Base-by-base conservation (phyloP, 1,140 invertebrate genomes). In the Drosophila persimilis region DNA sequence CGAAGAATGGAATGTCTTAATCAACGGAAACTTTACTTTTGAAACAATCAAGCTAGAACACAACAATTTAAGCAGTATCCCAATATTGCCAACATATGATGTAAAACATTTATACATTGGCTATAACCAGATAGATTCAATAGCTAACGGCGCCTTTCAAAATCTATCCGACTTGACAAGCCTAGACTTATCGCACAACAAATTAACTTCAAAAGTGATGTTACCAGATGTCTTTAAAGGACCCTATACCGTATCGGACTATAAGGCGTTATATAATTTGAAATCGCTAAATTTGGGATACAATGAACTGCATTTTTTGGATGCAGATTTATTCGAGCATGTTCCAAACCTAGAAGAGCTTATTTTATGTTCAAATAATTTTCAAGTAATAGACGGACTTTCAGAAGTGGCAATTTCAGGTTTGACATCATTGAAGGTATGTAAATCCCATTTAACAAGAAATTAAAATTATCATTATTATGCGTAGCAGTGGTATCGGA, bases 301-400 rank as follows among this genome's bases (percentile, higher is more conserved):
- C 65, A 96, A 97, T 81, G 84, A 93, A 13, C 74, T 97, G 3
- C 94, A 95, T 67, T 94, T 92, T 1, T 83, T 97, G 1, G 79
- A 96, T 80, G 92, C 92, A 46, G 94, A 96, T 77, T 31, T 95
- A 6, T 97, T 97, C 83, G 94, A 95, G 63, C 96, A 97, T 76
- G 80, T 95, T 8, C 91, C 93, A 2, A 89, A 93, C 24, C 74
- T 97, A 3, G 94, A 94, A 61, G 92, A 93, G 35, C 90, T 97
- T 17, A 93, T 94, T 67, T 85, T 97, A 0, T 94, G 93, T 43
- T 92, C 93, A 6, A 97, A 97, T 90, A 94, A 94, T 0, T 91
- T 97, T 2, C 91, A 85, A 29, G 91, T 93, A 0, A 92, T 96
- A 6, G 94, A 95, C 73, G 89, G 92, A 24, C 89, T 92, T 3